Conservation (phyloP, 2,797 vertebrate species). For the Sebastolobus altivelis region DNA sequence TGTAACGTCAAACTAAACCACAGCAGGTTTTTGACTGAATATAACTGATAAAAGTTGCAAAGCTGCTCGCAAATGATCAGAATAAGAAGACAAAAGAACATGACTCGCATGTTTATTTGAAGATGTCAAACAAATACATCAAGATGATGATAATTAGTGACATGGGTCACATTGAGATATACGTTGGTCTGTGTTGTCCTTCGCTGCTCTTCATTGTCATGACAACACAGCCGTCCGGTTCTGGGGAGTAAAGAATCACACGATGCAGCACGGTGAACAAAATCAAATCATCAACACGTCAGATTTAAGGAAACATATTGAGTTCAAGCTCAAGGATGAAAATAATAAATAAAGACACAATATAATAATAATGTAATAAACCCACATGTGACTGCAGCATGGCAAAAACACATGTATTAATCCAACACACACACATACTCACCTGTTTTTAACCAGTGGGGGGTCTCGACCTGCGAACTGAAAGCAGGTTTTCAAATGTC, state of each 20-base stretch:
- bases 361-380: neutral
- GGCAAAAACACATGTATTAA: neutral
- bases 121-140: neutral
- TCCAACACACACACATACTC: neutral
- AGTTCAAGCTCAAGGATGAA: neutral
- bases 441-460: neutral
- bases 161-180: neutral
- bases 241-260: neutral
- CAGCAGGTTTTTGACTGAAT: neutral
- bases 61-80: neutral
- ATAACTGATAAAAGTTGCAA: neutral
- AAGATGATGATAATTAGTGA: neutral
- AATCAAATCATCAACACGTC: neutral
- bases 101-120: neutral
- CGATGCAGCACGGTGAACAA: neutral
- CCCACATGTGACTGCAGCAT: neutral
- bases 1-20: neutral
- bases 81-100: neutral
- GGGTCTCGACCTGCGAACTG: accelerated
- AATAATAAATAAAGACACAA: neutral
- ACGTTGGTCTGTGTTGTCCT: neutral
- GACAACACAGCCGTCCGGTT: neutral
- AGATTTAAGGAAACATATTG: neutral
- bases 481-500: neutral
- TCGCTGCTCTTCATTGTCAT: neutral